Base-by-base conservation (phyloP, 2,888 invertebrate species). In the Danaus chrysippus region DNA sequence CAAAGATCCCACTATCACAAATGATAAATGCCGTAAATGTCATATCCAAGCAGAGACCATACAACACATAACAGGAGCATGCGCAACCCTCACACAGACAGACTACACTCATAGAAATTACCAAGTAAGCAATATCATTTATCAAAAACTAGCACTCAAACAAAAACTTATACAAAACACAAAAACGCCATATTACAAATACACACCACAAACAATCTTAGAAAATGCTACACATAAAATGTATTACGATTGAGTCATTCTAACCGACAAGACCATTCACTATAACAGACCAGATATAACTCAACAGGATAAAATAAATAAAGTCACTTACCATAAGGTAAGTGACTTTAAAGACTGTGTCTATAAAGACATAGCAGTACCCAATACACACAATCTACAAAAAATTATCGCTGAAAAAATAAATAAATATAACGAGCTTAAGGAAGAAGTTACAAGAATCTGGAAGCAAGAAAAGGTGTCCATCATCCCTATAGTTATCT, bases 11-110 rank as follows among this genome's bases (percentile, higher is more conserved):
- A 43, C 57, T 11, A 11, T 61, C 17, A 17, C 34, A 54, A 61
- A 41, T 54, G 64, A 62, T 34, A 56, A 54, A 62, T 68, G 64
- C 44, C 56, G 65, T 15, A 59, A 41, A 46, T 68, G 69, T 42
- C 60, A 67, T 49, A 49, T 53, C 11, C 54, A 58, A 23, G 44
- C 68, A 2, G 66, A 67, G 64, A 70, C 67, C 8, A 70, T 70
- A 0, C 67, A 70, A 53, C 70, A 68, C 12, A 70, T 70, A 11
- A 70, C 68, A 2, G 59, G 68, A 10, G 64, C 68, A 34, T 68
- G 68, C 43, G 41, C 56, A 42, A 42, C 57, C 8, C 46, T 67
- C 42, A 59, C 61, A 3, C 67, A 70, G 53, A 64, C 66, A 10
- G 65, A 68, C 42, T 67, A 67, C 44, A 68, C 59, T 19, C 63